A percentile compares a stretch with the other conserved stretches of the same genome.
Conservation (phyloP, 2,888 invertebrate species). For the Caenorhabditis uteleia region DNA sequence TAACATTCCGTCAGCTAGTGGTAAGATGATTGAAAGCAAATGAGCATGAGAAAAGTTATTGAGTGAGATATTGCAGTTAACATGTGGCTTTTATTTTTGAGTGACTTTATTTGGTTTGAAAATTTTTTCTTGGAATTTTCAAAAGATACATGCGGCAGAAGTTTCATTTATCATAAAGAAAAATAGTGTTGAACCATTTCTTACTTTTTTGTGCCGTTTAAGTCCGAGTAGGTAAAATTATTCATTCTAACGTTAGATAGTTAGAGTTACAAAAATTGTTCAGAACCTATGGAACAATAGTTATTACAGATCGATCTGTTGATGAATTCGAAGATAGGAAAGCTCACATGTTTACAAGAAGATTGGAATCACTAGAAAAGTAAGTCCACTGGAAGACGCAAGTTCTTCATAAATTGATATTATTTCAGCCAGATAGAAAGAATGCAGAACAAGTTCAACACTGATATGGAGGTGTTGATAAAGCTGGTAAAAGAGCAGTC, state of each 20-base stretch:
- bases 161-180: too few relatives aligned
- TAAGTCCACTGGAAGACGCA: too few relatives aligned
- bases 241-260: too few relatives aligned
- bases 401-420: not conserved
- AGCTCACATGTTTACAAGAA: slow-evolving; percentile 24
- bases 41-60: too few relatives aligned
- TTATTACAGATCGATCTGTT: slow-evolving; percentile 19
- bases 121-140: too few relatives aligned
- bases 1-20: not conserved
- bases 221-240: too few relatives aligned
- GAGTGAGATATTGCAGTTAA: too few relatives aligned
- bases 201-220: too few relatives aligned
- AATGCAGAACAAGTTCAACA: slow-evolving; percentile 79
- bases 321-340: slow-evolving; percentile 31
- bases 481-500: slow-evolving; percentile 72
- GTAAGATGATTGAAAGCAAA: slow-evolving; percentile 1
- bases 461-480: slow-evolving; percentile 80
- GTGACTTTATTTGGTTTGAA: too few relatives aligned
- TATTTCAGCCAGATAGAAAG: slow-evolving; percentile 75
- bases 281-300: not conserved
- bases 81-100: too few relatives aligned
- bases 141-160: too few relatives aligned
- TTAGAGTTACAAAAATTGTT: not conserved
- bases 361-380: slow-evolving; percentile 38
- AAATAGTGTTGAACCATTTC: too few relatives aligned